Base-by-base conservation (phyloP, 2,888 invertebrate genomes). In the Machimus rusticus region DNA sequence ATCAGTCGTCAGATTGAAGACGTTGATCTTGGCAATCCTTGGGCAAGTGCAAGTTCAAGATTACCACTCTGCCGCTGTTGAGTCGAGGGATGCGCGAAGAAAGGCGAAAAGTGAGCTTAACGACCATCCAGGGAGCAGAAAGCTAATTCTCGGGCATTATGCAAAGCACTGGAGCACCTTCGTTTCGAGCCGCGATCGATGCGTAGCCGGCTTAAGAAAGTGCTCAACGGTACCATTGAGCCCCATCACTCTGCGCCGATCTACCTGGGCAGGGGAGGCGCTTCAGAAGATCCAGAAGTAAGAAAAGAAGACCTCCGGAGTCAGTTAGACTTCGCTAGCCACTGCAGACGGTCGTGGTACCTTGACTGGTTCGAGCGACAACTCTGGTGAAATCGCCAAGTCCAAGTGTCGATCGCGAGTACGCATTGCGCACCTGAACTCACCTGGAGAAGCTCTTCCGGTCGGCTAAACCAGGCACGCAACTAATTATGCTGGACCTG, bases 281-380 rank as follows among this genome's bases (percentile, higher is more conserved):
- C 74, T 86, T 79, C 88, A 88, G 84, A 86, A 87, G 87, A 82
- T 88, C 88, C 87, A 88, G 86, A 89, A 89, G 66, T 39, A 82
- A 88, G 87, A 87, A 66, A 86, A 74, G 87, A 86, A 78, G 88
- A 82, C 66, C 79, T 39, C 46, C 57, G 16, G 23, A 77, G 55
- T 90, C 89, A 90, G 90, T 90, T 90, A 89, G 87, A 88, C 88
- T 89, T 89, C 87, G 90, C 87, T 89, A 88, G 90, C 89, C 89
- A 89, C 89, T 89, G 89, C 89, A 89, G 89, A 89, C 89, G 89
- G 90, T 90, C 87, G 89, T 86, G 88, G 76, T 37, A 39, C n/a
- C 37, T 84, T 46, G 19, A 79, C 39, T 66, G 19, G 23, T 19
- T 66, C 82, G 37, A 23, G 66, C 66, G 82, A 8, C 81, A 28